Base-by-base conservation (phyloP, 2,888 invertebrate genomes). In the Drosophila flavopinicola region DNA sequence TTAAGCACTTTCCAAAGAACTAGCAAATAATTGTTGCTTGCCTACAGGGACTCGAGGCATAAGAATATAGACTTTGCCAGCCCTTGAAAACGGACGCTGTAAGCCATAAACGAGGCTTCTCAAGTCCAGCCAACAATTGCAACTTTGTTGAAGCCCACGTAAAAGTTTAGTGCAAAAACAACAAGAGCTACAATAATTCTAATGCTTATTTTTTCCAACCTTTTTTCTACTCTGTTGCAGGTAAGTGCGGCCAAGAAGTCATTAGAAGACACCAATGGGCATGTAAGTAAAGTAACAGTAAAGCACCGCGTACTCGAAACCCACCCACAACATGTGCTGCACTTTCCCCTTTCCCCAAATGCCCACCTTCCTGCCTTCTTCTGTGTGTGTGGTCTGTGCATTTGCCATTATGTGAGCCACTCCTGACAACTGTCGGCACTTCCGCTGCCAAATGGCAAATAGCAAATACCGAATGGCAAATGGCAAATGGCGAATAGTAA, bases 361-460 rank as follows among this genome's bases (percentile, higher is more conserved):
- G 4, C 15, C 25, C 10, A n/a, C n/a, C n/a, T n/a, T n/a, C n/a
- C n/a, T n/a, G n/a, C 33, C 20, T 4, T 35, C 3, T 24, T 20
- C 23, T 27, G 15, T 27, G n/a, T 73, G 66, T 70, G 71, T 66
- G 73, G 74, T 74, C 75, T 57, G 27, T 35, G 45, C 60, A 38
- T 41, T 67, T 73, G 45, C 48, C 66, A 47, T 67, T 53, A 61
- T 60, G 29, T 69, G 66, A 58, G 80, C 71, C 80, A 80, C 80
- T 77, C 86, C 80, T 84, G 82, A 68, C 85, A 84, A 71, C 78
- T 63, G 66, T 60, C 53, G 66, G 61, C 87, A 80, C 87, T 80
- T 80, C 80, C 80, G 80, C 84, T 70, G 66, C 51, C 63, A 66
- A 69, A 69, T 73, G 69, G 69, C 68, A 60, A n/a, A 27, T 17